Conservation (phyloP, 2,888 invertebrate genomes). For the Kryphioiulus occultus region DNA sequence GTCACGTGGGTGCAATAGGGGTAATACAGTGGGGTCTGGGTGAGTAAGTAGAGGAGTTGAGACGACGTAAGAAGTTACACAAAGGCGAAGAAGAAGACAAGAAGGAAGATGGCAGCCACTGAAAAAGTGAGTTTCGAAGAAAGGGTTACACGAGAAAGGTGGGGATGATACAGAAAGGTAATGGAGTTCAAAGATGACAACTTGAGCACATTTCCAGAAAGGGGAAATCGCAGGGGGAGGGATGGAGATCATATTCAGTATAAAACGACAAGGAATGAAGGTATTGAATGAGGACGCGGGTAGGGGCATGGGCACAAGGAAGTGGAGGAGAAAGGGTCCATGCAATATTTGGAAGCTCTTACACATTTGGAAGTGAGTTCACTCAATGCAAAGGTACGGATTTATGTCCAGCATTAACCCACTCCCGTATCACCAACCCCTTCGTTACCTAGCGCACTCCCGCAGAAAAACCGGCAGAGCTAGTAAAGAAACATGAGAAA, state of each 20-base stretch:
- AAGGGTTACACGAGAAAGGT: slow-evolving; percentile 35
- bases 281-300: not conserved
- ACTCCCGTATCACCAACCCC: slow-evolving; percentile 31
- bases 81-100: slow-evolving; percentile 17
- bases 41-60: not conserved
- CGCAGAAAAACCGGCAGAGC: not conserved
- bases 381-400: slow-evolving; percentile 4
- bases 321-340: not conserved
- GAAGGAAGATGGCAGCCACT: slow-evolving; percentile 30
- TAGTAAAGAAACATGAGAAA: not conserved
- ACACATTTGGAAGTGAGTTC: slow-evolving; percentile 17
- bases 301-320: not conserved
- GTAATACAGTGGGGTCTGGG: not conserved
- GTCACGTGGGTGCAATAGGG: slow-evolving; percentile 31
- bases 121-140: slow-evolving; percentile 8
- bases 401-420: slow-evolving; percentile 15
- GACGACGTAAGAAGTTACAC: slow-evolving; percentile 25
- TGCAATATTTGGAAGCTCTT: slow-evolving; percentile 26
- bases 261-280: not conserved
- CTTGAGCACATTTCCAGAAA: slow-evolving; percentile 30
- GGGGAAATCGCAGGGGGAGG: not conserved
- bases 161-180: slow-evolving; percentile 35
- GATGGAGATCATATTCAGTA: slow-evolving; percentile 33
- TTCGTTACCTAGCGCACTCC: not conserved
- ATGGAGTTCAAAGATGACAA: slow-evolving; percentile 35